These are phyloP conservation scores for Erannis defoliaria DNA, from an alignment of 2,888 invertebrate species.

Conservation along the genomic window DNA sequence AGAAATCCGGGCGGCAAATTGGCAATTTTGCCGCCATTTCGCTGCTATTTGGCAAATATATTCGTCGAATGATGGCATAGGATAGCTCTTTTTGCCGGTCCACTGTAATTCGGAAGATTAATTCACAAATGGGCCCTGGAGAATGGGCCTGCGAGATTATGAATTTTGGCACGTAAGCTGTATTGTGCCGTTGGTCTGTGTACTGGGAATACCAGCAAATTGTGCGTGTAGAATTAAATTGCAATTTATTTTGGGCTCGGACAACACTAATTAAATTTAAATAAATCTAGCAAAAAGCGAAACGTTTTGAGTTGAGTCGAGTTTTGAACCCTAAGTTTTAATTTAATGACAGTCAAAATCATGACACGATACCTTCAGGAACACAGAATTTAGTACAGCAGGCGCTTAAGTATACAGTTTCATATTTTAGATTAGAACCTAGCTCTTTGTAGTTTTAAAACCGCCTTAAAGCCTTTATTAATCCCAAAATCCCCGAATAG, in stretches of 20 bases:
- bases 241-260: constrained; percentile 22
- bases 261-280: neutral
- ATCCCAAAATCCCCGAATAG: constrained; percentile 39
- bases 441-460: too few species aligned
- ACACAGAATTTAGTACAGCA: too few species aligned
- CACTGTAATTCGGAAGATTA: constrained; percentile 72
- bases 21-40: constrained; percentile 61
- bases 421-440: too few species aligned
- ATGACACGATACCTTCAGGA: too few species aligned
- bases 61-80: constrained; percentile 65
- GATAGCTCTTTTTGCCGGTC: constrained; percentile 67
- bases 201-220: constrained; percentile 17
- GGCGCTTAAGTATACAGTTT: too few species aligned
- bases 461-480: constrained; percentile 21
- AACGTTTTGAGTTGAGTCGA: too few species aligned
- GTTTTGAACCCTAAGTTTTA: too few species aligned
- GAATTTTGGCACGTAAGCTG: constrained; percentile 68
- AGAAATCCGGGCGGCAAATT: constrained; percentile 73
- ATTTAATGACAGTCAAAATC: too few species aligned
- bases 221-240: constrained; percentile 30
- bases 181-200: constrained; percentile 24
- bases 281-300: too few species aligned
- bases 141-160: constrained; percentile 71
- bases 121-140: constrained; percentile 68
- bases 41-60: constrained; percentile 76